These are phyloP conservation scores for Trissolcus japonicus DNA, from an alignment of 2,888 invertebrate species.

Conservation along the genomic window DNA sequence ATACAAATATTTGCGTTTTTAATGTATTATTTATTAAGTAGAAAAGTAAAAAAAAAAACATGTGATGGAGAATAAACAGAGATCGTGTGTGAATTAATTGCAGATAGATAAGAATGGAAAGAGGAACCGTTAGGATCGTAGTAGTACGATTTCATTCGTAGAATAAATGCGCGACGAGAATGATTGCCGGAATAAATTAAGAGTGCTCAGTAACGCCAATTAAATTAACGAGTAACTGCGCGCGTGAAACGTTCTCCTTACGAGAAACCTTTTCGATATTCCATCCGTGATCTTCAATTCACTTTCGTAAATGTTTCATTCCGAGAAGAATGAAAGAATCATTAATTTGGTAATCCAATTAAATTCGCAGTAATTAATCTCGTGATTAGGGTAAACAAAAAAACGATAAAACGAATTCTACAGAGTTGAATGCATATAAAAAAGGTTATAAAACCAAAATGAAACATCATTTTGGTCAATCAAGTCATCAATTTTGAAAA, in stretches of 20 bases:
- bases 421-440: no score
- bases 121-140: constrained; percentile 34
- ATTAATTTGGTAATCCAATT: no score
- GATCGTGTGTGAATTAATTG: no score
- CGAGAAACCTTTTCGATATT: constrained; percentile 16
- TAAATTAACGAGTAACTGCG: constrained; percentile 33
- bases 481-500: no score
- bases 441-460: no score
- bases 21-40: not conserved
- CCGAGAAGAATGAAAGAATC: not conserved
- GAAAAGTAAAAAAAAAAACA: not conserved
- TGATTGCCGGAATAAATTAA: constrained; percentile 40
- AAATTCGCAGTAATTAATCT: no score
- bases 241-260: constrained; percentile 21
- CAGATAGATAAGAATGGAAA: constrained; percentile 27
- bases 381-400: no score
- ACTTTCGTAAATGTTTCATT: constrained; percentile 2
- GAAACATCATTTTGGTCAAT: no score
- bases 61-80: no score
- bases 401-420: no score
- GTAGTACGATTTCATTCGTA: constrained; percentile 39
- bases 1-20: not conserved
- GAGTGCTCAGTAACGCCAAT: constrained; percentile 34
- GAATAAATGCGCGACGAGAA: constrained; percentile 39
- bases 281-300: constrained; percentile 4